Evolutionary conservation across 2,113 vertebrate species (phyloP).

Genomic region (Myrmophylax atrothorax): DNA sequence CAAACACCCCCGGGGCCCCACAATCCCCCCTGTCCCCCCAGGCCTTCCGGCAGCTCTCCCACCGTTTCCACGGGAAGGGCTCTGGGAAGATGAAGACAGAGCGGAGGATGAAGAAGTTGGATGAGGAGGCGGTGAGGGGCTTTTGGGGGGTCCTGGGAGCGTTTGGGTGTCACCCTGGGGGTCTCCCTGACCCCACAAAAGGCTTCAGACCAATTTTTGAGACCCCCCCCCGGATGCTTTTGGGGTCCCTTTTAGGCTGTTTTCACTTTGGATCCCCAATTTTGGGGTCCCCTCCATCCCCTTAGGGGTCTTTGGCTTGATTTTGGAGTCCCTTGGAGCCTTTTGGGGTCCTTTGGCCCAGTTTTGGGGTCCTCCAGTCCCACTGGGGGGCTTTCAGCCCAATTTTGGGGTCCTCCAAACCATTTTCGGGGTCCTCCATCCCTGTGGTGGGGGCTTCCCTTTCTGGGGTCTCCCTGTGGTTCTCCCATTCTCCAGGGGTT

Average conservation of each 20-base stretch:
- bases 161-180: neutral
- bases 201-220: too few species aligned
- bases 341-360: too few species aligned
- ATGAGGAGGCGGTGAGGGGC: constrained; percentile 83
- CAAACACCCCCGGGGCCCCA: too few species aligned
- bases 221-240: too few species aligned
- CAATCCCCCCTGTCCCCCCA: neutral
- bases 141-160: too few species aligned
- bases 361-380: neutral
- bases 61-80: constrained; percentile 91
- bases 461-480: neutral
- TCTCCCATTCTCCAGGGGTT: neutral
- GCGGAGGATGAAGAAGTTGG: constrained; percentile 91
- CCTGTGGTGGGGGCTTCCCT: neutral
- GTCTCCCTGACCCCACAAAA: too few species aligned
- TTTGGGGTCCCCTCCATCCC: neutral
- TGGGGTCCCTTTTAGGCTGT: too few species aligned
- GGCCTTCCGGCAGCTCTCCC: constrained; percentile 93
- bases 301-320: neutral
- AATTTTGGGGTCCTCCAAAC: too few species aligned
- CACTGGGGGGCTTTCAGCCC: too few species aligned
- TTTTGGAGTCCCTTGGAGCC: too few species aligned
- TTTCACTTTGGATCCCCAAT: neutral
- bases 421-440: too few species aligned
- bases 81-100: constrained; percentile 95